Conservation (phyloP, 2,888 invertebrate genomes). For the Drosophila nr. perissopoda region DNA sequence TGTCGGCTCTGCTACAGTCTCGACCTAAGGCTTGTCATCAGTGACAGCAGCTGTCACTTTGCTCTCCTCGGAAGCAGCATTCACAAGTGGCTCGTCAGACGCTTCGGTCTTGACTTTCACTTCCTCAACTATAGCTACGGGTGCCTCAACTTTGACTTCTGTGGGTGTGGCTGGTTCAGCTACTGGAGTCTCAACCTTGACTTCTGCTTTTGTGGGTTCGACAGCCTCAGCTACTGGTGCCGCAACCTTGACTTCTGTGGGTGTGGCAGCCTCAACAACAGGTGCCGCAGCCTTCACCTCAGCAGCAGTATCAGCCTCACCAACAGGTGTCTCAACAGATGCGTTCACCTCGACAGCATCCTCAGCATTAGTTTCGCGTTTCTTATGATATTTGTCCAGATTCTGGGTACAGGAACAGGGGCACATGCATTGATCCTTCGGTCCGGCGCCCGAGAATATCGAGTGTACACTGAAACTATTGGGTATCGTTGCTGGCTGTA, state of each 20-base stretch:
- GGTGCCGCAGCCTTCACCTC: constrained; percentile 39
- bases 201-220: constrained; percentile 36
- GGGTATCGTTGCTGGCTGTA: constrained; percentile 81
- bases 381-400: constrained; percentile 74
- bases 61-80: constrained; percentile 18
- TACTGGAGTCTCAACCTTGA: constrained; percentile 31
- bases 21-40: constrained; percentile 33
- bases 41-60: constrained; percentile 18
- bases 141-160: constrained; percentile 37
- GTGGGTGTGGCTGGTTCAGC: constrained; percentile 30
- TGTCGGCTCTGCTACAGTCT: constrained; percentile 29
- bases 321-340: constrained; percentile 18
- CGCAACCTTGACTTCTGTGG: constrained; percentile 36
- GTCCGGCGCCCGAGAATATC: constrained; percentile 71
- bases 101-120: constrained; percentile 24
- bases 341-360: constrained; percentile 21
- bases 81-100: constrained; percentile 10
- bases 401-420: constrained; percentile 84
- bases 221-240: constrained; percentile 20
- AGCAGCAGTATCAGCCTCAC: constrained; percentile 23
- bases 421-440: constrained; percentile 83
- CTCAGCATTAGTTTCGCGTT: constrained; percentile 69
- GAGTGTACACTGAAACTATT: constrained; percentile 75
- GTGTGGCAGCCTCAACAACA: constrained; percentile 22
- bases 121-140: constrained; percentile 13